A percentile compares a stretch with the other conserved stretches of the same genome.
These are phyloP conservation scores for Epirrhoe tristata DNA, from an alignment of 2,888 invertebrate species.

Conservation along the genomic window DNA sequence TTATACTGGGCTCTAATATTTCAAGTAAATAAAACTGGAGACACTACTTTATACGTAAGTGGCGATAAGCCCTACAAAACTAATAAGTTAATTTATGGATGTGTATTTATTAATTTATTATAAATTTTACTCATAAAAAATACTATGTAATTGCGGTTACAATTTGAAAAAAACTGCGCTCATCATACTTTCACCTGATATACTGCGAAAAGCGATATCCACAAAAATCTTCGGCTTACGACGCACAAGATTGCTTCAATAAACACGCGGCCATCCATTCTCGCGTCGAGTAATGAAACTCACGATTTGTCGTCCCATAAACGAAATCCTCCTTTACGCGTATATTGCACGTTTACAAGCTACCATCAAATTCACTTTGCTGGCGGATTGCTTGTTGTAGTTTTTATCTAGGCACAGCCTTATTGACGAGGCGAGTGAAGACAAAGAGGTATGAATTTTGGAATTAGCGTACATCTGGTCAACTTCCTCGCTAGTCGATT, in stretches of 20 bases:
- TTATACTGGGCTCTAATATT: too few species aligned
- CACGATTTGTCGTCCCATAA: conserved; percentile 81
- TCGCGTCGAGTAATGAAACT: conserved; percentile 69
- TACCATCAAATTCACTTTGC: conserved; percentile 65
- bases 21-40: too few species aligned
- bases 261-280: conserved; percentile 78
- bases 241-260: conserved; percentile 71
- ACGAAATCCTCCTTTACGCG: conserved; percentile 79
- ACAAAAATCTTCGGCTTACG: conserved; percentile 45
- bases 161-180: too few species aligned
- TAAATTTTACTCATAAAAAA: too few species aligned
- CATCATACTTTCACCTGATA: background rate
- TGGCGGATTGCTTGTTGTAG: conserved; percentile 31
- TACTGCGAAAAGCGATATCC: background rate
- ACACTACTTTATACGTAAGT: too few species aligned
- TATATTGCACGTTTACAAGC: conserved; percentile 75
- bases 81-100: too few species aligned
- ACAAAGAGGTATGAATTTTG: too few species aligned
- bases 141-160: too few species aligned
- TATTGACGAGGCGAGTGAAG: background rate
- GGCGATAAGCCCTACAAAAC: too few species aligned
- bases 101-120: too few species aligned
- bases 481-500: too few species aligned
- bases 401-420: background rate
- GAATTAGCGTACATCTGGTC: too few species aligned